These are phyloP conservation scores for Pelochelys cantorii DNA, from an alignment of 2,797 vertebrate genomes.

Conservation along the genomic window DNA sequence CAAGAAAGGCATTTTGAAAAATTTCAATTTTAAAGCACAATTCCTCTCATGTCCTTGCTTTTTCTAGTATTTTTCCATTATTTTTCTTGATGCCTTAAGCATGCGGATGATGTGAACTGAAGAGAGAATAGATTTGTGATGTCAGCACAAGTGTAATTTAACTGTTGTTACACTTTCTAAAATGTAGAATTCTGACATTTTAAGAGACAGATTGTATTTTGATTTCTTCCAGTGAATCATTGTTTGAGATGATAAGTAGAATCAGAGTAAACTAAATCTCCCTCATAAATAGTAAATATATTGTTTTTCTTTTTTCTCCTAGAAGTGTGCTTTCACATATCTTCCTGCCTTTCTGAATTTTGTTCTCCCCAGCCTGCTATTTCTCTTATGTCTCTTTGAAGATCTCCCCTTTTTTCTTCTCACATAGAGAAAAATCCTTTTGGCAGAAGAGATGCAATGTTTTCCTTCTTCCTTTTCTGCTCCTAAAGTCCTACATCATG, in stretches of 20 bases:
- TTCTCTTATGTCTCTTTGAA: not conserved
- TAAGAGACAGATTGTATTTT: not conserved
- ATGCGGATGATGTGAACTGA: not conserved
- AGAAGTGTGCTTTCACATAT: not conserved
- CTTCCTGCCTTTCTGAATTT: not conserved
- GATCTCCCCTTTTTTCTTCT: not conserved
- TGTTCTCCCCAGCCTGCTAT: not conserved
- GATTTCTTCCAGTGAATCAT: not conserved
- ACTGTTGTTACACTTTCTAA: not conserved
- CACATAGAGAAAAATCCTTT: not conserved
- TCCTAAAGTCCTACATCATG: not conserved
- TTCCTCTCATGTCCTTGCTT: not conserved
- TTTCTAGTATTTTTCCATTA: not conserved
- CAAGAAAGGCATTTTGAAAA: not conserved
- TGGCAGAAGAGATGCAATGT: not conserved
- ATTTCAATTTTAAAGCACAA: not conserved
- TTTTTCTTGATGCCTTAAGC: not conserved
- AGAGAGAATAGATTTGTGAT: not conserved
- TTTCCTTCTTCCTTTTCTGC: not conserved
- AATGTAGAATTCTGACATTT: not conserved
- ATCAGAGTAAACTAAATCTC: not conserved
- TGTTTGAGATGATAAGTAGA: not conserved
- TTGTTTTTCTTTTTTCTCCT: not conserved
- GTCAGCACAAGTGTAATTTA: not conserved
- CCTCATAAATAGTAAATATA: not conserved